These are phyloP conservation scores for Drosophila imparisetae DNA, from an alignment of 2,888 invertebrate genomes.

Conservation along the genomic window DNA sequence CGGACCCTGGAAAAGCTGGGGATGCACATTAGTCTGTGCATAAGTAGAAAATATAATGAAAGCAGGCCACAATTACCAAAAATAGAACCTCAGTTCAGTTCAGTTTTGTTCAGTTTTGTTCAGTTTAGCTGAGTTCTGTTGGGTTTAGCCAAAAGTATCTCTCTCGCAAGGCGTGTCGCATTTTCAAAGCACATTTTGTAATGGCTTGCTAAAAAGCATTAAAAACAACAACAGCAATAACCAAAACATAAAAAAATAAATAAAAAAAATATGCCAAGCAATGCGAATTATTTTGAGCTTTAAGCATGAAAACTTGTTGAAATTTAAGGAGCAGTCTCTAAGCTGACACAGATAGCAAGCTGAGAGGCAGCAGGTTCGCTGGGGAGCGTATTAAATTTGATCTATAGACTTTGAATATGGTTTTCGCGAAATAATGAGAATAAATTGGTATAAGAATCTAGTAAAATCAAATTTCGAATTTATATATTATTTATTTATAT, in stretches of 20 bases:
- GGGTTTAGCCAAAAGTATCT: slow-evolving; percentile 21
- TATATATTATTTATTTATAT: too few species aligned
- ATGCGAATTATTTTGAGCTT: slow-evolving; percentile 26
- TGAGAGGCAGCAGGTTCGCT: not conserved
- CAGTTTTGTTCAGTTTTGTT: not conserved
- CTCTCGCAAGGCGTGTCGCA: slow-evolving; percentile 43
- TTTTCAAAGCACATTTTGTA: slow-evolving; percentile 19
- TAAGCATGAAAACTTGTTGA: slow-evolving; percentile 25
- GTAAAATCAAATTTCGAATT: not conserved
- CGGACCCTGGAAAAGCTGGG: slow-evolving; percentile 25
- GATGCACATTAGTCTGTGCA: slow-evolving; percentile 24
- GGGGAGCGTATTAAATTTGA: not conserved
- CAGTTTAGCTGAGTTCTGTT: not conserved
- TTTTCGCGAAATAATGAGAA: not conserved
- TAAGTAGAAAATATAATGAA: slow-evolving; percentile 32
- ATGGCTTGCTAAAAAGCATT: slow-evolving; percentile 10
- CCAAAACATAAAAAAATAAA: not conserved
- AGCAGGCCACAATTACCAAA: slow-evolving; percentile 61
- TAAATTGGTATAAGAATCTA: not conserved
- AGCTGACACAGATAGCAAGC: slow-evolving; percentile 22
- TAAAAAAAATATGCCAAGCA: slow-evolving; percentile 14
- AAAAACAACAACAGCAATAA: not conserved
- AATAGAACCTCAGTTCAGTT: slow-evolving; percentile 43
- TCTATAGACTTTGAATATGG: not conserved
- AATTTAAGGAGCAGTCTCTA: slow-evolving; percentile 49